A percentile compares a stretch with the other conserved stretches of the same genome.
Conservation (phyloP, 2,888 invertebrate genomes). For the Eupsilia transversa region DNA sequence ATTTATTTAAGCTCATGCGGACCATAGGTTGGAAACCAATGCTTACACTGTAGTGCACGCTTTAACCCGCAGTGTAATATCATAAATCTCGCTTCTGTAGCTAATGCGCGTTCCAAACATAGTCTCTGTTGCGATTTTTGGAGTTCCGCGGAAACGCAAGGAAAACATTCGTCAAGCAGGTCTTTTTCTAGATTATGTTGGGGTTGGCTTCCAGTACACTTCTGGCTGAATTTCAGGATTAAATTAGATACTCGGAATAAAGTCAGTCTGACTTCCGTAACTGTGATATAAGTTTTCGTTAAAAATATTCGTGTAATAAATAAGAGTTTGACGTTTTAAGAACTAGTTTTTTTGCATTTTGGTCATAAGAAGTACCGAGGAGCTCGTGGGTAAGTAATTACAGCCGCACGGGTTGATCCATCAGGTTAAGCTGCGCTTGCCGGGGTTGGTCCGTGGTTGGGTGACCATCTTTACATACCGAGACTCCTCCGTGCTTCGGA, state of each 20-base stretch:
- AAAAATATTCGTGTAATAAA: not conserved
- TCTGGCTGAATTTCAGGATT: slow-evolving; percentile 23
- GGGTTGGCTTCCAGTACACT: not conserved
- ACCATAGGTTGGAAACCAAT: not conserved
- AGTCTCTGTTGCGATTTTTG: slow-evolving; percentile 29
- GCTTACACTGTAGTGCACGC: slow-evolving; percentile 23
- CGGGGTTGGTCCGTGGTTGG: no score
- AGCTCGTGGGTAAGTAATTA: no score
- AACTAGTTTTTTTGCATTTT: not conserved
- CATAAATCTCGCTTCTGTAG: slow-evolving; percentile 55
- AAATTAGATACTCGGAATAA: slow-evolving; percentile 1
- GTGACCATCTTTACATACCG: no score
- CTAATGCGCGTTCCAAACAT: slow-evolving; percentile 46
- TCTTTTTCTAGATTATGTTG: slow-evolving; percentile 11
- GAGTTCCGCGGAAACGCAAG: slow-evolving; percentile 18
- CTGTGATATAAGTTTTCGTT: not conserved
- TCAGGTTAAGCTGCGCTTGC: no score
- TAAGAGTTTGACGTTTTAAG: not conserved
- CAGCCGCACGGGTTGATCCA: no score
- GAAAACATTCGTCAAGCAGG: slow-evolving; percentile 37
- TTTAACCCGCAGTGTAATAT: slow-evolving; percentile 44
- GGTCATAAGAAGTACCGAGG: no score
- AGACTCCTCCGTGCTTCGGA: no score
- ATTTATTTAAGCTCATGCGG: not conserved
- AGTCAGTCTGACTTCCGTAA: not conserved